Conservation (phyloP, 2,888 invertebrate genomes). For the Sipha maydis region DNA sequence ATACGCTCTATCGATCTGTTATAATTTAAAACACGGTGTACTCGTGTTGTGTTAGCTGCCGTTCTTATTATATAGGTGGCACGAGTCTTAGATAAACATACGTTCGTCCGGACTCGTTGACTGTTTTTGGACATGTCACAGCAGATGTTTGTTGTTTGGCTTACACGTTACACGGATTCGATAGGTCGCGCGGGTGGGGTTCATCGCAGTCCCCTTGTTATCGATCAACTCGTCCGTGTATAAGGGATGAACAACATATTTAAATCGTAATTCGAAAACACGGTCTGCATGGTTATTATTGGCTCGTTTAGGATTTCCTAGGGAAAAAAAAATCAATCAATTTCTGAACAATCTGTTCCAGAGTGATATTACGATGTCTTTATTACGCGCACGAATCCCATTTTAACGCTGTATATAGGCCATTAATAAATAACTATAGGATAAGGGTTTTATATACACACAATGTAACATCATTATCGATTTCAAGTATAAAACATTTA, state of each 20-base stretch:
- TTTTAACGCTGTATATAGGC: neutral
- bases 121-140: slow-evolving; percentile 53
- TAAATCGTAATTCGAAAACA: slow-evolving; percentile 50
- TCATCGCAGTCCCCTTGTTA: slow-evolving; percentile 47
- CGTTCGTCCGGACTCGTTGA: slow-evolving; percentile 5
- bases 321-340: slow-evolving; percentile 23
- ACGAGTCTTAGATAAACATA: slow-evolving; percentile 55
- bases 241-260: slow-evolving; percentile 43
- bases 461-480: neutral
- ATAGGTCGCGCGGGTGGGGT: slow-evolving; percentile 38
- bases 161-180: neutral
- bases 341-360: slow-evolving; percentile 31
- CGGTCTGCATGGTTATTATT: slow-evolving; percentile 38
- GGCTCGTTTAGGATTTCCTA: slow-evolving; percentile 29
- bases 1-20: neutral
- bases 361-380: slow-evolving; percentile 20
- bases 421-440: slow-evolving; percentile 9
- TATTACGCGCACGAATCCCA: neutral
- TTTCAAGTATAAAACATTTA: neutral
- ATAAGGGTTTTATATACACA: neutral
- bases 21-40: neutral
- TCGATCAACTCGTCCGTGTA: slow-evolving; percentile 41
- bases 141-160: slow-evolving; percentile 54
- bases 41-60: slow-evolving; percentile 57
- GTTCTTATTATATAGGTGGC: slow-evolving; percentile 14